These are phyloP conservation scores for Sebastes taczanowskii DNA, from an alignment of 2,797 vertebrate species.

Conservation along the genomic window DNA sequence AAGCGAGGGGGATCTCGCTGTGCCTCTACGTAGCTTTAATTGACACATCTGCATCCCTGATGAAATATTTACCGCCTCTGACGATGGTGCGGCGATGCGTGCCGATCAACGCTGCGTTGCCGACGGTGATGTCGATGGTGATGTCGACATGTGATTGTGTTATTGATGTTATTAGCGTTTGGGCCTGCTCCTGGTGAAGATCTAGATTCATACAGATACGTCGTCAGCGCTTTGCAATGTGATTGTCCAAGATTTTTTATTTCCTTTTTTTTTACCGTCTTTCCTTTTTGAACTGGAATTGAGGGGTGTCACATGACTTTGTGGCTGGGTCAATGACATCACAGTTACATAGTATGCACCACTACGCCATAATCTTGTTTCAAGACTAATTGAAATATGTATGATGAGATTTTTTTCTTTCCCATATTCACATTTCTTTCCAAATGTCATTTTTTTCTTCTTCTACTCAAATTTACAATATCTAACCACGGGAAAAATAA, in stretches of 20 bases:
- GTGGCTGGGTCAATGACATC: background rate
- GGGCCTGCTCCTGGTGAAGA: constrained; percentile 23
- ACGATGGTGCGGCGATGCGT: constrained; percentile 61
- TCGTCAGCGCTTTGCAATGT: background rate
- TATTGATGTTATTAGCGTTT: constrained; percentile 67
- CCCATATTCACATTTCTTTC: background rate
- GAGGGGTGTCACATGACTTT: background rate
- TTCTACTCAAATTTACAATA: background rate
- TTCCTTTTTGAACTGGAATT: background rate
- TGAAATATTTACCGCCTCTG: constrained; percentile 80
- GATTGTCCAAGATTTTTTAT: background rate
- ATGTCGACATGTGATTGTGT: constrained; percentile 65
- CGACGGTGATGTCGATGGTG: constrained; percentile 72
- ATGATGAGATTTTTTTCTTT: background rate
- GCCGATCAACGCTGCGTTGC: constrained; percentile 64
- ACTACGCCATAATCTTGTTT: background rate
- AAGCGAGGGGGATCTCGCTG: constrained; percentile 59
- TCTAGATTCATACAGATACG: background rate
- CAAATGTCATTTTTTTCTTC: background rate
- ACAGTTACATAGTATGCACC: background rate
- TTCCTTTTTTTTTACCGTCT: rapidly evolving
- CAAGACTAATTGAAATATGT: background rate
- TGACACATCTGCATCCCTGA: constrained; percentile 84
- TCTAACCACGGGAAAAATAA: background rate
- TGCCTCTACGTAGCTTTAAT: constrained; percentile 76